Conservation (phyloP, 1,140 invertebrate species). For the Gryllus bimaculatus region DNA sequence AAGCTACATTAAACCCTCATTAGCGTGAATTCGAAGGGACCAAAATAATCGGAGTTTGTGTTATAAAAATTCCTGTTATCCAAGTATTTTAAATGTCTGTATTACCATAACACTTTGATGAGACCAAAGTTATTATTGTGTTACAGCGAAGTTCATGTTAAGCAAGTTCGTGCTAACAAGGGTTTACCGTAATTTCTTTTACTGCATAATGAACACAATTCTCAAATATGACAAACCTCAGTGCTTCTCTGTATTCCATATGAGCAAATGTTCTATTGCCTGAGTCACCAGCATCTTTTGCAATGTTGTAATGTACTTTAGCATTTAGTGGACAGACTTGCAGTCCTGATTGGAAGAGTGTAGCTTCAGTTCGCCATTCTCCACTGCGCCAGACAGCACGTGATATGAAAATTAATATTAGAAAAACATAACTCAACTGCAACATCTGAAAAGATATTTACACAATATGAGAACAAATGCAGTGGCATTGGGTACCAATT, state of each 20-base stretch:
- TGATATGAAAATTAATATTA: conserved; percentile 45
- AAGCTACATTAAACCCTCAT: neutral
- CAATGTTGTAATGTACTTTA: conserved; percentile 95
- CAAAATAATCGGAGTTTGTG: too few species aligned
- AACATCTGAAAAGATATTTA: conserved; percentile 22
- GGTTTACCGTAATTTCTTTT: too few species aligned
- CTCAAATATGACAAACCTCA: conserved; percentile 40
- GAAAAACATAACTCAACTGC: conserved; percentile 31
- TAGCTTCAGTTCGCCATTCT: conserved; percentile 70
- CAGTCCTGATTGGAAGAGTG: conserved; percentile 60
- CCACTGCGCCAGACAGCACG: conserved; percentile 58
- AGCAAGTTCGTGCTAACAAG: too few species aligned
- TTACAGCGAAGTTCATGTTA: too few species aligned
- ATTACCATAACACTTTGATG: too few species aligned
- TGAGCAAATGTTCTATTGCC: conserved; percentile 59
- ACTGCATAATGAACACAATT: too few species aligned
- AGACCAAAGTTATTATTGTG: too few species aligned
- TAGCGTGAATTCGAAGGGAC: neutral
- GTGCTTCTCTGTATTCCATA: conserved; percentile 65
- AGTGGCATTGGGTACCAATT: too few species aligned
- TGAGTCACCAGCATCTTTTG: conserved; percentile 68
- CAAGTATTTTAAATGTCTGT: too few species aligned
- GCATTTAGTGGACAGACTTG: conserved; percentile 78
- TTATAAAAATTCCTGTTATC: too few species aligned
- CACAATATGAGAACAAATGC: too few species aligned